Base-by-base conservation (phyloP, 2,888 invertebrate genomes). In the Stomorhina lunata region DNA sequence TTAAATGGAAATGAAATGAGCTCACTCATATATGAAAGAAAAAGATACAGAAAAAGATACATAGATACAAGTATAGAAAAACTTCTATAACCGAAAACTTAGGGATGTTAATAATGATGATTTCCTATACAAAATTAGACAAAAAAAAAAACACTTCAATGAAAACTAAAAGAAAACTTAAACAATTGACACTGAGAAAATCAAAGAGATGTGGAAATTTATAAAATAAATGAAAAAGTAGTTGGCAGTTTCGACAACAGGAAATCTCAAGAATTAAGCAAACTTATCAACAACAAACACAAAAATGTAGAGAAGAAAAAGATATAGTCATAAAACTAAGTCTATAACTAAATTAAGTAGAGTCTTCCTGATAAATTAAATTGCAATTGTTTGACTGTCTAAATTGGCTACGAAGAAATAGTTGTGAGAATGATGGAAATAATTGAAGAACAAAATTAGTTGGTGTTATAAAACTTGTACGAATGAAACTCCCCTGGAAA, bases 221-320 rank as follows among this genome's bases (percentile, higher is more conserved):
- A 15, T 2, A 12, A n/a, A 29, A 25, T 53, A n/a, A 29, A 53
- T 53, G n/a, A n/a, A 15, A 9, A 29, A 45, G 22, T 65, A 17
- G 34, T 32, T 71, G 66, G 34, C 66, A 27, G 65, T 15, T 61
- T 50, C 17, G 27, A n/a, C 50, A 43, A 75, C 82, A 79, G 82
- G 82, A 82, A 82, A 79, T 82, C 82, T 82, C 79, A 17, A 79
- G 59, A 66, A 69, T 75, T 65, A 69, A 77, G 45, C 32, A 72
- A 29, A 20, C n/a, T n/a, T n/a, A n/a, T n/a, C n/a, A n/a, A 22
- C 61, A 61, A 72, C n/a, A 27, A 73, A 65, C 9, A n/a, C n/a
- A n/a, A n/a, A n/a, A n/a, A n/a, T 55, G 25, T 17, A 55, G 55
- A 22, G 12, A 40, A 55, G n/a, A 43, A 34, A 10, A 63, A 50